Conservation (phyloP, 2,797 vertebrate species). For the Oreochromis mossambicus region DNA sequence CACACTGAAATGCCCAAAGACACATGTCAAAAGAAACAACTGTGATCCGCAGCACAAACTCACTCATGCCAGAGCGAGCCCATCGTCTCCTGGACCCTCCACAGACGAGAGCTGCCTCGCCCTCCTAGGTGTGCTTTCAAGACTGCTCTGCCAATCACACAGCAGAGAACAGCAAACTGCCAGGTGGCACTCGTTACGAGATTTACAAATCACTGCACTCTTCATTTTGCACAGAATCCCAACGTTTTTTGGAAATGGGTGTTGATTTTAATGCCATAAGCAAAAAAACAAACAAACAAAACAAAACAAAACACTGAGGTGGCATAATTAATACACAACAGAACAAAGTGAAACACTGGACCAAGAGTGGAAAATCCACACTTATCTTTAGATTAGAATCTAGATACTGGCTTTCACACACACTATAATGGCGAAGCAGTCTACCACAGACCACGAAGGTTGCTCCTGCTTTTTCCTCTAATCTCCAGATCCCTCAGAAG, state of each 20-base stretch:
- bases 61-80: accelerated
- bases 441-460: background rate
- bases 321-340: background rate
- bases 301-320: background rate
- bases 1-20: background rate
- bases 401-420: background rate
- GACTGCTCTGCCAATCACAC: background rate
- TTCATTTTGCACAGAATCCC: background rate
- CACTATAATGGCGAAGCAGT: background rate
- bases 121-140: background rate
- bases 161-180: background rate
- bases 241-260: background rate
- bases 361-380: background rate
- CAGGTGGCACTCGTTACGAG: background rate
- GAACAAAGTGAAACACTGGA: background rate
- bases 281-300: background rate
- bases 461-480: background rate
- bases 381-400: background rate
- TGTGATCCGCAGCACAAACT: background rate
- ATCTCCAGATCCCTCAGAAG: background rate
- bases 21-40: too few relatives aligned
- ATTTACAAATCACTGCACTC: background rate
- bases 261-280: background rate
- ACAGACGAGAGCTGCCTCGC: background rate
- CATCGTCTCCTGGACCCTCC: background rate